Percentiles rank a stretch among this genome's conserved stretches.
Conservation (phyloP, 23 tunicate species). For the Botrylloides violaceus region DNA sequence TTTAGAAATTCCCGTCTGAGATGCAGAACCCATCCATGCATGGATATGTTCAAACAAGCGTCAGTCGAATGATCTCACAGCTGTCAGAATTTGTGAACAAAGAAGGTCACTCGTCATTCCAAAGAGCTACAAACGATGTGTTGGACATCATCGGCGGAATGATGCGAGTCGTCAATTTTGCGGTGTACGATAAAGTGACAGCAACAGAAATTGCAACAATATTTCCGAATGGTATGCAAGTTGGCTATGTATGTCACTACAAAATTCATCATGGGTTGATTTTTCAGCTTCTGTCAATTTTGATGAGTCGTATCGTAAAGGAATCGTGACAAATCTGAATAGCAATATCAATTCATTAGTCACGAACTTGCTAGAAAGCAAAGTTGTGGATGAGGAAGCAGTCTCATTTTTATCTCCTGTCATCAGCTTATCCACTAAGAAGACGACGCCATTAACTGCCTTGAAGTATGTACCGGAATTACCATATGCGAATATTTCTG, state of each 20-base stretch:
- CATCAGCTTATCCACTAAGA: conserved; percentile 45
- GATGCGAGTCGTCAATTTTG: conserved; percentile 76
- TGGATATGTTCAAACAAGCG: conserved; percentile 30
- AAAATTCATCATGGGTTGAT: no score
- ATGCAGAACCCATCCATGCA: conserved; percentile 51
- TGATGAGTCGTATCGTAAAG: conserved; percentile 7
- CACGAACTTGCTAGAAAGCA: conserved; percentile 43
- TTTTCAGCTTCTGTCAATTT: conserved; percentile 20
- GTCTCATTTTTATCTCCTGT: conserved; percentile 39
- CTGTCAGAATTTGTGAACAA: conserved; percentile 45
- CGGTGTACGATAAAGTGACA: conserved; percentile 24
- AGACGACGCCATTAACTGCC: conserved; percentile 22
- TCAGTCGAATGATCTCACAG: conserved; percentile 32
- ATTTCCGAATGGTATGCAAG: neutral
- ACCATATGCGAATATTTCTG: no score
- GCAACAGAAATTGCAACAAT: conserved; percentile 4
- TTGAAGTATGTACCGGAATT: conserved; percentile 4
- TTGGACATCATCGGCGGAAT: conserved; percentile 68
- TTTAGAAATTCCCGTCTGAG: conserved; percentile 68
- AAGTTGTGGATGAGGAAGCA: conserved; percentile 84
- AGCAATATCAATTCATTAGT: conserved; percentile 3
- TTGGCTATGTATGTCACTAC: neutral
- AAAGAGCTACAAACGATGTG: conserved; percentile 57
- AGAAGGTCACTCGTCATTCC: conserved; percentile 52
- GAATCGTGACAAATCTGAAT: neutral